phyloP scores from a whole-genome alignment of 2,113 vertebrate species.

The Laticauda colubrina region DNA sequence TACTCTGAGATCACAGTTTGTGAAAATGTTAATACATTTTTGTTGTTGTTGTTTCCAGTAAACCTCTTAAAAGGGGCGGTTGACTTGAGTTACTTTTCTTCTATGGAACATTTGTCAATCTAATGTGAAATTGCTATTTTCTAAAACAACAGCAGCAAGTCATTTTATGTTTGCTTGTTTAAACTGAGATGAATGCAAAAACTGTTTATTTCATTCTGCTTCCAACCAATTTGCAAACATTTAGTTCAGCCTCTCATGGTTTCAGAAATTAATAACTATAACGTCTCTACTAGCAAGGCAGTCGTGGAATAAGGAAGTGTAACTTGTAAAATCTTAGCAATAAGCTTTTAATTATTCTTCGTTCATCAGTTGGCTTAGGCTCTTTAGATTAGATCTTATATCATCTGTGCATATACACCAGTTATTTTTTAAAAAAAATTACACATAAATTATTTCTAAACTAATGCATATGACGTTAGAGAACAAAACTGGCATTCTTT shows the following conservation, averaged over 20 bases:
- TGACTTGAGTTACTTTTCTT: neutral
- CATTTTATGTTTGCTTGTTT: neutral
- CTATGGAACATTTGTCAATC: neutral
- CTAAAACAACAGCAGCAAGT: neutral
- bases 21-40: neutral
- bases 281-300: neutral
- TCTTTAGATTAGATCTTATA: neutral
- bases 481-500: conserved; percentile 2
- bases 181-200: neutral
- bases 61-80: neutral
- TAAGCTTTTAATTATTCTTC: neutral
- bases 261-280: neutral
- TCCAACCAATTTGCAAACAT: neutral
- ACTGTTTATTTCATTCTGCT: neutral
- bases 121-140: neutral
- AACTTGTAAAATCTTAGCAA: conserved; percentile 15
- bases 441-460: neutral
- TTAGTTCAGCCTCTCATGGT: neutral
- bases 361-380: neutral
- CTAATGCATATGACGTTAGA: neutral
- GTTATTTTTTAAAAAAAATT: neutral
- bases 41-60: neutral
- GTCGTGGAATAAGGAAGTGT: neutral
- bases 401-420: neutral
- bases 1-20: conserved; percentile 1